Conservation (phyloP, 1,140 invertebrate genomes). For the Meloidogyne chitwoodi region DNA sequence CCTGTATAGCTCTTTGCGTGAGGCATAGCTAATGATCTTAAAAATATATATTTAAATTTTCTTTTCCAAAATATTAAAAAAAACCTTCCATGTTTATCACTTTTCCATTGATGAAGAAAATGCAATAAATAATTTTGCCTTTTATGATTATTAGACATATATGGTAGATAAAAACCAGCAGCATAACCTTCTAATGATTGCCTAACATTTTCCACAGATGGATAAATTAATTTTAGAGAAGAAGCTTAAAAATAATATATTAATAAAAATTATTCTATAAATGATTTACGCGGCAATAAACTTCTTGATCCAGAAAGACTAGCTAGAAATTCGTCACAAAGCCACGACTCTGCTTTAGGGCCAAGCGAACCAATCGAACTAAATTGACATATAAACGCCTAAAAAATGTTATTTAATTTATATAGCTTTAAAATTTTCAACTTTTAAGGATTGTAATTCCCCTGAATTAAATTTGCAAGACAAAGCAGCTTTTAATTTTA, state of each 20-base stretch:
- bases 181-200: conserved; percentile 27
- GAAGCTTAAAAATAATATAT: conserved; percentile 18
- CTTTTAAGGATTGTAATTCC: conserved; percentile 12
- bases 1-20: conserved; percentile 28
- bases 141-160: conserved; percentile 1
- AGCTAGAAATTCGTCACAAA: conserved; percentile 29
- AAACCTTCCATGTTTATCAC: conserved; percentile 22
- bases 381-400: conserved; percentile 20
- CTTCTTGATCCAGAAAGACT: conserved; percentile 20
- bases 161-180: conserved; percentile 27
- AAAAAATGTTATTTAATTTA: neutral
- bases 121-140: conserved; percentile 23
- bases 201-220: conserved; percentile 25
- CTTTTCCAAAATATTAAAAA: too few relatives aligned
- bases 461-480: conserved; percentile 14
- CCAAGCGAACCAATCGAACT: conserved; percentile 31
- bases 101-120: conserved; percentile 35
- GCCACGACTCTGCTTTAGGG: conserved; percentile 16
- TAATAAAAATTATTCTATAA: neutral
- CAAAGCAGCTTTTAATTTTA: conserved; percentile 17
- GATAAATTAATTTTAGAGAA: conserved; percentile 27
- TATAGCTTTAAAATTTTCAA: neutral
- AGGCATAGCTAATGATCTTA: conserved; percentile 20
- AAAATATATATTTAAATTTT: neutral
- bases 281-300: neutral